Percentiles rank a stretch among this genome's conserved stretches.
These are phyloP conservation scores for Salticus scenicus DNA, from an alignment of 2,888 invertebrate species.

Conservation along the genomic window DNA sequence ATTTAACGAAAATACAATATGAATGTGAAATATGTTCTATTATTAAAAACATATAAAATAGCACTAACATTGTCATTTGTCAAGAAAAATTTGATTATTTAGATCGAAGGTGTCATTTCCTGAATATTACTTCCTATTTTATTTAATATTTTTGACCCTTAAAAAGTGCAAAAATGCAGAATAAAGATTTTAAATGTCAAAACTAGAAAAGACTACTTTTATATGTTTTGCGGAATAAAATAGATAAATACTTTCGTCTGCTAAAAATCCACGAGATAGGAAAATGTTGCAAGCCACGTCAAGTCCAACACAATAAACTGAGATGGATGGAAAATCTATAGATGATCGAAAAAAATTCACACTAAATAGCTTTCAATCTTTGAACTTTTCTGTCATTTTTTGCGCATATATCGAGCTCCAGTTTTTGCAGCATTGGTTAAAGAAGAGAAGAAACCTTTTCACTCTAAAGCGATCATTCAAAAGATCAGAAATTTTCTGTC, in stretches of 20 bases:
- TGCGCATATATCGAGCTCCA: constrained; percentile 58
- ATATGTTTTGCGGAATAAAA: constrained; percentile 42
- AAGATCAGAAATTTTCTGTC: constrained; percentile 68
- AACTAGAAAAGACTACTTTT: neutral
- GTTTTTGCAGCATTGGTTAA: constrained; percentile 67
- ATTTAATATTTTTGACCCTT: too few species aligned
- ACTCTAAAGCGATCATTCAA: constrained; percentile 65
- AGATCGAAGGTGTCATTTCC: too few species aligned
- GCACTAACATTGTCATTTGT: too few species aligned
- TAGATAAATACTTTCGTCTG: constrained; percentile 56
- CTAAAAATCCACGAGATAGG: constrained; percentile 56
- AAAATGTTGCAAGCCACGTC: constrained; percentile 65
- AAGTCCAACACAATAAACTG: constrained; percentile 69
- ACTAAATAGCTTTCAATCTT: constrained; percentile 69
- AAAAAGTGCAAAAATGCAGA: too few species aligned
- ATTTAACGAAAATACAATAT: too few species aligned
- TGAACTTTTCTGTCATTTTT: constrained; percentile 68
- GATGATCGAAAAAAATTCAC: constrained; percentile 69
- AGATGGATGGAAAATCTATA: constrained; percentile 70
- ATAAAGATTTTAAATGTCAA: neutral
- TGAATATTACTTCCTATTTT: too few species aligned
- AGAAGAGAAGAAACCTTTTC: constrained; percentile 52
- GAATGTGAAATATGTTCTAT: too few species aligned
- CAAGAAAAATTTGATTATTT: too few species aligned
- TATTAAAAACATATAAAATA: too few species aligned